These are phyloP conservation scores for Vanessa tameamea DNA, from an alignment of 1,140 invertebrate genomes.

Conservation along the genomic window DNA sequence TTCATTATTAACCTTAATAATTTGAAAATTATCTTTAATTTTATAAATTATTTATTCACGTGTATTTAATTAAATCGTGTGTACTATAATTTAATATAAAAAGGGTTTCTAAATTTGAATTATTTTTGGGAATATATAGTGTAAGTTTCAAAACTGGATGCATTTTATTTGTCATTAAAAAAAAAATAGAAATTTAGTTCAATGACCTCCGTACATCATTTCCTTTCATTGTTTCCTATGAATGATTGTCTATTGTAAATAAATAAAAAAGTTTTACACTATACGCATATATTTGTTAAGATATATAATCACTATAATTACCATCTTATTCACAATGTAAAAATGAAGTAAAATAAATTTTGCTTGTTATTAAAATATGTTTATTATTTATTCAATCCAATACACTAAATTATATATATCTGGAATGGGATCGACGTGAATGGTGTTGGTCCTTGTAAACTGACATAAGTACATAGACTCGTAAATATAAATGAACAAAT, in stretches of 20 bases:
- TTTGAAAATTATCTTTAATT: not conserved
- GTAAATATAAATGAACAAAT: too few relatives aligned
- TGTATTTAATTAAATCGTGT: too few relatives aligned
- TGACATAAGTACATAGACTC: too few relatives aligned
- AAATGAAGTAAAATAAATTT: conserved; percentile 65
- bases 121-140: not conserved
- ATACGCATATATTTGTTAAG: conserved; percentile 55
- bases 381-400: conserved; percentile 28
- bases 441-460: too few relatives aligned
- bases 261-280: conserved; percentile 64
- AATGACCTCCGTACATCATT: too few relatives aligned
- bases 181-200: too few relatives aligned
- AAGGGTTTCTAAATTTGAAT: not conserved
- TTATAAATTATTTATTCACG: too few relatives aligned
- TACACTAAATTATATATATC: not conserved
- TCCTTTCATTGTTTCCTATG: not conserved
- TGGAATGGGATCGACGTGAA: too few relatives aligned
- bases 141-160: not conserved
- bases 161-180: not conserved
- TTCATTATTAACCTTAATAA: not conserved
- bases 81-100: too few relatives aligned
- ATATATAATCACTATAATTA: conserved; percentile 54
- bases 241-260: conserved; percentile 18
- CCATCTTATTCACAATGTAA: conserved; percentile 68
- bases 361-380: conserved; percentile 63